A percentile compares a stretch with the other conserved stretches of the same genome.
phyloP scores from a whole-genome alignment of 1,140 invertebrate genomes.

The Ephestia elutella region DNA sequence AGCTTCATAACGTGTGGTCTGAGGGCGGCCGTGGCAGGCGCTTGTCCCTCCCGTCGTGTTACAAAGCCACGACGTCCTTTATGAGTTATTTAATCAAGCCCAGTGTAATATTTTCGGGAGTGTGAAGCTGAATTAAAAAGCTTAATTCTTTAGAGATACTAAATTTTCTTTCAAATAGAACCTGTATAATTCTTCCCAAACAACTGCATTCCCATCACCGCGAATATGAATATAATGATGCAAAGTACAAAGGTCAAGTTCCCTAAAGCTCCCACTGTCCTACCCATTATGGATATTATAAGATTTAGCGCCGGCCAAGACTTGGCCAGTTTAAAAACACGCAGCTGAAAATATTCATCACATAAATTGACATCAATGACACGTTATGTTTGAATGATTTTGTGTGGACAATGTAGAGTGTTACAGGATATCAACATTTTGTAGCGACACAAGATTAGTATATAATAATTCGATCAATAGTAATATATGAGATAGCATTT shows the following conservation, averaged over 20 bases:
- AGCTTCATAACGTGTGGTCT: conserved; percentile 65
- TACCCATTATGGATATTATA: conserved; percentile 98
- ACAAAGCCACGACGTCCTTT: conserved; percentile 64
- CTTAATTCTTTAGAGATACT: conserved; percentile 64
- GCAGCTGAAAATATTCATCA: conserved; percentile 83
- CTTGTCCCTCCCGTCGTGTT: conserved; percentile 56
- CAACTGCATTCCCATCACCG: conserved; percentile 99
- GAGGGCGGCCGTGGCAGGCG: conserved; percentile 36
- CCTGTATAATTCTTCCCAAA: conserved; percentile 95
- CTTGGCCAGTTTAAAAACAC: conserved; percentile 99
- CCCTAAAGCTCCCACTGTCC: conserved; percentile 97
- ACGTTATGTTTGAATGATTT: conserved; percentile 7
- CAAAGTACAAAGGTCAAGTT: conserved; percentile 97
- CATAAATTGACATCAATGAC: conserved; percentile 46
- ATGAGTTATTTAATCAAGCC: conserved; percentile 68
- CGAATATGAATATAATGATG: conserved; percentile 99
- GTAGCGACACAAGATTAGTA: too few relatives aligned
- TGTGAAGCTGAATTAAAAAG: conserved; percentile 71
- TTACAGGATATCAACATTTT: too few relatives aligned
- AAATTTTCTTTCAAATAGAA: conserved; percentile 73
- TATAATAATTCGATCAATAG: too few relatives aligned
- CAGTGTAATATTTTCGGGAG: conserved; percentile 65
- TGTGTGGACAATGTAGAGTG: conserved; percentile 8
- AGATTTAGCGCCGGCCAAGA: conserved; percentile 99
- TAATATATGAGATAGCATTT: too few relatives aligned